Evolutionary conservation across 1,140 invertebrate species (phyloP).

Genomic region (Helicoverpa zea): DNA sequence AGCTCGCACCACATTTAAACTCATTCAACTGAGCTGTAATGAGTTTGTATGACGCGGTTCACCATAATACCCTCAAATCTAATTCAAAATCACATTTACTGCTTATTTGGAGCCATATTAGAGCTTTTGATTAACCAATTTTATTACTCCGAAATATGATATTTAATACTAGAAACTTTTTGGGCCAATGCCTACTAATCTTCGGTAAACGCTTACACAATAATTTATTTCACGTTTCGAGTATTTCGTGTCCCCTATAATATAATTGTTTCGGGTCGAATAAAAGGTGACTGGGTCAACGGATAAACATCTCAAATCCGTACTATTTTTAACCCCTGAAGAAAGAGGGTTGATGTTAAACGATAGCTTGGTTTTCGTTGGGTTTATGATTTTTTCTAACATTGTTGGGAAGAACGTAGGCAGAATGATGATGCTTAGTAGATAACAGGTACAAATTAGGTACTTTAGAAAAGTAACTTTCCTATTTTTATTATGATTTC

Average conservation of each 20-base stretch:
- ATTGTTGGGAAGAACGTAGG: too few species aligned
- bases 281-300: constrained; percentile 25
- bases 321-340: constrained; percentile 7
- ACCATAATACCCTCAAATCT: neutral
- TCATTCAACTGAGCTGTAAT: constrained; percentile 1
- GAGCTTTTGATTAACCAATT: neutral
- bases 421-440: too few species aligned
- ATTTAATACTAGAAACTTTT: neutral
- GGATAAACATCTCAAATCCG: constrained; percentile 25
- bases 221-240: neutral
- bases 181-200: neutral
- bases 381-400: neutral
- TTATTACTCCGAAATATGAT: neutral
- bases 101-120: neutral
- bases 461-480: too few species aligned
- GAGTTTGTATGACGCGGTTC: constrained; percentile 12
- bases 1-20: neutral
- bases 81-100: neutral
- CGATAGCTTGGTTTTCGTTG: neutral
- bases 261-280: constrained; percentile 16
- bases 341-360: neutral
- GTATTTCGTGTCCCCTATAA: constrained; percentile 11
- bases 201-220: neutral
- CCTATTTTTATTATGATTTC: too few species aligned
- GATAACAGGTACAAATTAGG: too few species aligned